These are phyloP conservation scores for Carapus acus DNA, from an alignment of 2,797 vertebrate species.

Conservation along the genomic window DNA sequence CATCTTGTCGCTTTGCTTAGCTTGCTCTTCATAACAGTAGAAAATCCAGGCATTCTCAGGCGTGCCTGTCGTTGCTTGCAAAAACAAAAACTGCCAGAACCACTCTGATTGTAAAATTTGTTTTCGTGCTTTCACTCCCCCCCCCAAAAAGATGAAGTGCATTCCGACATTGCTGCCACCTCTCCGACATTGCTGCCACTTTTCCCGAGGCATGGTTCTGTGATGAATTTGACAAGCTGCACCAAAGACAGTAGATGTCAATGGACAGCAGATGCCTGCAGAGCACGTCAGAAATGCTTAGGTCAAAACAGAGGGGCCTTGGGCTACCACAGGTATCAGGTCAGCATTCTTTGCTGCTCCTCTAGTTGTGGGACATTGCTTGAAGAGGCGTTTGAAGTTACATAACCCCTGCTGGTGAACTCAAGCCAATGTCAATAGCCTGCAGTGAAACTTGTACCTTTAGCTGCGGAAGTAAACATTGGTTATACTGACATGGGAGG, in stretches of 20 bases:
- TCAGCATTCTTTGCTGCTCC: conserved; percentile 53
- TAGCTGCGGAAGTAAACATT: not conserved
- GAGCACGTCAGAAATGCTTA: conserved; percentile 9
- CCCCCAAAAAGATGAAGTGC: no score
- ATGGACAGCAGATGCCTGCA: not conserved
- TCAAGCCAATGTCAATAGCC: conserved; percentile 9
- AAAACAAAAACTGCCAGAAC: not conserved
- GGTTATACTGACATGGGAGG: not conserved
- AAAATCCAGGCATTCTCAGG: not conserved
- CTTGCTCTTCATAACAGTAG: conserved; percentile 7
- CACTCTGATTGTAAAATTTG: not conserved
- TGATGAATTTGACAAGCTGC: not conserved
- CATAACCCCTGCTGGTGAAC: conserved; percentile 27
- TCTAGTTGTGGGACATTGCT: conserved; percentile 14
- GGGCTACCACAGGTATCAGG: conserved; percentile 11
- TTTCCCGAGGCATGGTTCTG: not conserved
- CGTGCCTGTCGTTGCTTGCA: not conserved
- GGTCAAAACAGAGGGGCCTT: conserved; percentile 6
- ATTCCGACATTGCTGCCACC: not conserved
- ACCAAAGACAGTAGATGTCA: not conserved
- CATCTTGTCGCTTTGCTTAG: no score
- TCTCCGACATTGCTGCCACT: not conserved
- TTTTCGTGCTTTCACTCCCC: not conserved
- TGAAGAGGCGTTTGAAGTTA: conserved; percentile 38
- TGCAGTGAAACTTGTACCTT: not conserved